A percentile compares a stretch with the other conserved stretches of the same genome.
Conservation (phyloP, 1,140 invertebrate genomes). For the Ceratina australensis region DNA sequence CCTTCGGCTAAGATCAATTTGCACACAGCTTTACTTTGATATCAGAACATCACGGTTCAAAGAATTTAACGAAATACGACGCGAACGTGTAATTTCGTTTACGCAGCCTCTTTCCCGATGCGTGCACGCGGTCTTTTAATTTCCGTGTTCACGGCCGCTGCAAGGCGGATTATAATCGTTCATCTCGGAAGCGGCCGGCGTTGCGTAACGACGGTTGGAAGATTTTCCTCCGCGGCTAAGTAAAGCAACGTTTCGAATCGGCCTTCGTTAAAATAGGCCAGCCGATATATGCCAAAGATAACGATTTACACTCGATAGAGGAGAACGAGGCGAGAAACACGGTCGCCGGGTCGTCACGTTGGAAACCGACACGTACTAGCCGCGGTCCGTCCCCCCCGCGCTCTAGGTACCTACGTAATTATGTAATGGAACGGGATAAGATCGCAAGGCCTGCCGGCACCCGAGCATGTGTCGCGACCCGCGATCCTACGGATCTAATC, state of each 20-base stretch:
- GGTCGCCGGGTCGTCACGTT: slow-evolving; percentile 12
- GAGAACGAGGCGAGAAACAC: slow-evolving; percentile 7
- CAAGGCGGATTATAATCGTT: neutral
- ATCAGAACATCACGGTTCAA: too few species aligned
- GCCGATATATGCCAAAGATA: slow-evolving; percentile 20
- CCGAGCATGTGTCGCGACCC: slow-evolving; percentile 24
- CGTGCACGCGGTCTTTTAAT: too few species aligned
- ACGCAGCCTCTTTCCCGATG: too few species aligned
- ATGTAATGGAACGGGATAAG: slow-evolving; percentile 25
- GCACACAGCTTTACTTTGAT: too few species aligned
- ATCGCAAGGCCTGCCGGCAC: slow-evolving; percentile 33
- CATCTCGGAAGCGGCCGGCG: neutral
- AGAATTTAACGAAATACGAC: too few species aligned
- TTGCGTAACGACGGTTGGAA: slow-evolving; percentile 4
- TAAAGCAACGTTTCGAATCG: neutral
- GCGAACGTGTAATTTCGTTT: too few species aligned
- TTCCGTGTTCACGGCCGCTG: neutral
- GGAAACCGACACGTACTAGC: slow-evolving; percentile 24
- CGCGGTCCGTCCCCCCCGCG: slow-evolving; percentile 1
- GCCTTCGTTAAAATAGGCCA: slow-evolving; percentile 37
- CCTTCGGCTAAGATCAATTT: too few species aligned
- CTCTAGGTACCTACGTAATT: slow-evolving; percentile 6
- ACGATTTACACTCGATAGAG: slow-evolving; percentile 23
- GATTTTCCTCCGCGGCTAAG: neutral
- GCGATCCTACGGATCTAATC: slow-evolving; percentile 23